These are phyloP conservation scores for Harpagus bidentatus DNA, from an alignment of 2,113 vertebrate species.

Conservation along the genomic window DNA sequence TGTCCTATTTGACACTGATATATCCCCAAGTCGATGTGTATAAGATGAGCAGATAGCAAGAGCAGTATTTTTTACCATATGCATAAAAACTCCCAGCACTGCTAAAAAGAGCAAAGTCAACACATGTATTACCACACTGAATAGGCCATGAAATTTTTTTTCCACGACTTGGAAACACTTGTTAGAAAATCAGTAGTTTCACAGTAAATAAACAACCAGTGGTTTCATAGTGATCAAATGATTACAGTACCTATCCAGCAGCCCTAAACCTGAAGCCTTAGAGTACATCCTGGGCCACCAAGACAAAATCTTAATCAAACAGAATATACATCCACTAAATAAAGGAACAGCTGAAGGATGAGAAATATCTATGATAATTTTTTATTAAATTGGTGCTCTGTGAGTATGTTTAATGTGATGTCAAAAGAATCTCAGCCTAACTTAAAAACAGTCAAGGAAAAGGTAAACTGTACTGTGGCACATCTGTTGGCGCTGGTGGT, in stretches of 20 bases:
- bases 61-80: not conserved
- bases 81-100: not conserved
- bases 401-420: not conserved
- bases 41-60: not conserved
- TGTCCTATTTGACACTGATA: not conserved
- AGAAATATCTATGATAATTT: not conserved
- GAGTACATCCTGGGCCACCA: not conserved
- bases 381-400: not conserved
- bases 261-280: not conserved
- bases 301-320: not conserved
- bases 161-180: not conserved
- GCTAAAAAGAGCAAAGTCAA: not conserved
- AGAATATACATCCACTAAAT: not conserved
- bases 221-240: not conserved
- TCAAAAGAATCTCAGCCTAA: not conserved
- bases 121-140: not conserved
- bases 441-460: not conserved
- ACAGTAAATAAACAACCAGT: not conserved
- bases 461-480: not conserved
- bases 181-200: not conserved
- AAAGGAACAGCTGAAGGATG: not conserved
- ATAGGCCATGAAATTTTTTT: accelerated
- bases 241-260: not conserved
- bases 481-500: not conserved
- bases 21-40: not conserved